phyloP scores from a whole-genome alignment of 2,797 vertebrate genomes.

The Sandelia bainsii region DNA sequence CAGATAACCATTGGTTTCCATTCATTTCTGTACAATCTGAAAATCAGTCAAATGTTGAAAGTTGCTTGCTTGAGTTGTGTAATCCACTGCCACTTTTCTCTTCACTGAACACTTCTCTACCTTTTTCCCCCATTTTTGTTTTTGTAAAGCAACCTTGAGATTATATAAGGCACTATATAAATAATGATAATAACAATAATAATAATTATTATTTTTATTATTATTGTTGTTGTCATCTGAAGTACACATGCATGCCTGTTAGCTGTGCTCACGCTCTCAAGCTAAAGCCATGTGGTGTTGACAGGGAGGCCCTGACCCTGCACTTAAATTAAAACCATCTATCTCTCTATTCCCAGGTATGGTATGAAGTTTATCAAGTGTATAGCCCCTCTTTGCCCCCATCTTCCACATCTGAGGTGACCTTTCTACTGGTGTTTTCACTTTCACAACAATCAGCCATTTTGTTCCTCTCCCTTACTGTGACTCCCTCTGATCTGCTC shows the following conservation, averaged over 20 bases:
- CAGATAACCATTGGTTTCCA: background rate
- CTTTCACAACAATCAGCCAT: constrained; percentile 32
- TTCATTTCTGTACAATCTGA: background rate
- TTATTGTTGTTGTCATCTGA: background rate
- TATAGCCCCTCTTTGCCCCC: constrained; percentile 44
- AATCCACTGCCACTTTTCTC: too few relatives aligned
- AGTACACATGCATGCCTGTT: constrained; percentile 9
- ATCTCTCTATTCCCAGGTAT: constrained; percentile 36
- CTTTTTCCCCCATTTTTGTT: too few relatives aligned
- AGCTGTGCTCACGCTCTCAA: constrained; percentile 3
- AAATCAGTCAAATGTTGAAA: too few relatives aligned
- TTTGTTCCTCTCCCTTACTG: constrained; percentile 25
- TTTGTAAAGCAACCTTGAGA: too few relatives aligned
- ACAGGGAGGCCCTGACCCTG: constrained; percentile 23
- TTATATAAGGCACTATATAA: too few relatives aligned
- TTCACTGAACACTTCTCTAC: too few relatives aligned
- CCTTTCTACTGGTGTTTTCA: constrained; percentile 44
- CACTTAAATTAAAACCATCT: constrained; percentile 36
- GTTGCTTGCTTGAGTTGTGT: background rate
- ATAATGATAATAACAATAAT: too few relatives aligned
- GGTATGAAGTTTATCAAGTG: constrained; percentile 20
- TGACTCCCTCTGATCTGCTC: constrained; percentile 32
- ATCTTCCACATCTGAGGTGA: constrained; percentile 34
- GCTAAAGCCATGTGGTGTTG: constrained; percentile 14
- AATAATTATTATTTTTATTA: too few relatives aligned